Conservation (phyloP, 2,797 vertebrate genomes). For the Thaleichthys pacificus region DNA sequence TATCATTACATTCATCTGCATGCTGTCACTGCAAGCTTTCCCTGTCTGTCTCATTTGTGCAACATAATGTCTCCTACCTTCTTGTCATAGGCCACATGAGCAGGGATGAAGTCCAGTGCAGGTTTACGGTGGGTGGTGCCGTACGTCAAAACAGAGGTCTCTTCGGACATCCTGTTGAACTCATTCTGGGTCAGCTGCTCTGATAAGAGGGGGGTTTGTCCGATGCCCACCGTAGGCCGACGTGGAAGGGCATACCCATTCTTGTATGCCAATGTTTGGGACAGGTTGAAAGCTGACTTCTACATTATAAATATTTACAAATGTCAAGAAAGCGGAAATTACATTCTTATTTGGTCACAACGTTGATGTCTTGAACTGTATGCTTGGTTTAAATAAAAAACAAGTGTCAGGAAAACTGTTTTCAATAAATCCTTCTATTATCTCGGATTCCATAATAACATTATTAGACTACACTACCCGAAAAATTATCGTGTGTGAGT, state of each 20-base stretch:
- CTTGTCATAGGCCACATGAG: slow-evolving; percentile 88
- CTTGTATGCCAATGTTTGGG: slow-evolving; percentile 84
- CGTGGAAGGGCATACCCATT: slow-evolving; percentile 79
- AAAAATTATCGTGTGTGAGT: no score
- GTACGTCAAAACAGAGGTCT: slow-evolving; percentile 63
- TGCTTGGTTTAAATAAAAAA: neutral
- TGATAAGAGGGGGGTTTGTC: slow-evolving; percentile 74
- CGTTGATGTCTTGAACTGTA: no score
- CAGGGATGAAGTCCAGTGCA: slow-evolving; percentile 77
- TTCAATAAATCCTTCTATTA: neutral
- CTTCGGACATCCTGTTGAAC: slow-evolving; percentile 70
- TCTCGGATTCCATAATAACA: neutral
- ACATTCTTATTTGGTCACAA: no score
- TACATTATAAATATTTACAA: slow-evolving; percentile 37
- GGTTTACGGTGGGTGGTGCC: slow-evolving; percentile 56
- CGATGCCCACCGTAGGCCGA: slow-evolving; percentile 78
- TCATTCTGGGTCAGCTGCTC: slow-evolving; percentile 78
- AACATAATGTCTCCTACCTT: slow-evolving; percentile 77
- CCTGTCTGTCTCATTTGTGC: neutral
- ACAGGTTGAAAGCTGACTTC: slow-evolving; percentile 78
- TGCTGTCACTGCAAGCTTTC: neutral
- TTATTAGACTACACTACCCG: no score
- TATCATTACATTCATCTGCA: neutral
- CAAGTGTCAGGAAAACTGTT: neutral
- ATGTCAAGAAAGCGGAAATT: neutral